A percentile compares a stretch with the other conserved stretches of the same genome.
These are phyloP conservation scores for Macrosteles quadrilineatus DNA, from an alignment of 1,140 invertebrate species.

Conservation along the genomic window DNA sequence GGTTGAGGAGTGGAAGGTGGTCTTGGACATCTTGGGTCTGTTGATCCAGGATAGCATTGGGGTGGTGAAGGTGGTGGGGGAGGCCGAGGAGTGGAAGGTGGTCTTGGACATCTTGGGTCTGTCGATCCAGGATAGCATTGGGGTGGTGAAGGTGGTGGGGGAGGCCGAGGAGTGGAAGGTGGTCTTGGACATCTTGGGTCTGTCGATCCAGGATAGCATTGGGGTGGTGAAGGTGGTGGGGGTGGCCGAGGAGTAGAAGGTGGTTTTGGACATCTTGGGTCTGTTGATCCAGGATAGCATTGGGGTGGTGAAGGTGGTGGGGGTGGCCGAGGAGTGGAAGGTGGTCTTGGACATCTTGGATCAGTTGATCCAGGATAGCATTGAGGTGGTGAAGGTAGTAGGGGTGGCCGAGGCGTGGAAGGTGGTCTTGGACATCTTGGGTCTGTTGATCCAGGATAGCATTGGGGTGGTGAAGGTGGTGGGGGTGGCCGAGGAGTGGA, in stretches of 20 bases:
- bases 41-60: constrained; percentile 46
- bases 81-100: constrained; percentile 41
- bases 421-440: constrained; percentile 48
- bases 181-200: constrained; percentile 48
- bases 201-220: constrained; percentile 50
- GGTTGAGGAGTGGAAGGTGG: constrained; percentile 34
- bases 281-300: constrained; percentile 39
- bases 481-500: constrained; percentile 25
- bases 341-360: constrained; percentile 45
- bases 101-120: constrained; percentile 46
- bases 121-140: constrained; percentile 45
- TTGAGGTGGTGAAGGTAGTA: constrained; percentile 27
- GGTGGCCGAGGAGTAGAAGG: constrained; percentile 10
- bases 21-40: constrained; percentile 47
- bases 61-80: background rate
- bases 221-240: constrained; percentile 32
- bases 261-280: constrained; percentile 44
- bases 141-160: constrained; percentile 45
- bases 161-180: constrained; percentile 39
- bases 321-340: constrained; percentile 37
- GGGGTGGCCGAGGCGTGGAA: constrained; percentile 38
- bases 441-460: constrained; percentile 51
- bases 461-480: constrained; percentile 40
- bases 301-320: constrained; percentile 35
- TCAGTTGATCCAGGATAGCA: constrained; percentile 48